A percentile compares a stretch with the other conserved stretches of the same genome.
These are phyloP conservation scores for Chlorocebus sabaeus DNA, from an alignment of 2,113 vertebrate genomes.

Conservation along the genomic window DNA sequence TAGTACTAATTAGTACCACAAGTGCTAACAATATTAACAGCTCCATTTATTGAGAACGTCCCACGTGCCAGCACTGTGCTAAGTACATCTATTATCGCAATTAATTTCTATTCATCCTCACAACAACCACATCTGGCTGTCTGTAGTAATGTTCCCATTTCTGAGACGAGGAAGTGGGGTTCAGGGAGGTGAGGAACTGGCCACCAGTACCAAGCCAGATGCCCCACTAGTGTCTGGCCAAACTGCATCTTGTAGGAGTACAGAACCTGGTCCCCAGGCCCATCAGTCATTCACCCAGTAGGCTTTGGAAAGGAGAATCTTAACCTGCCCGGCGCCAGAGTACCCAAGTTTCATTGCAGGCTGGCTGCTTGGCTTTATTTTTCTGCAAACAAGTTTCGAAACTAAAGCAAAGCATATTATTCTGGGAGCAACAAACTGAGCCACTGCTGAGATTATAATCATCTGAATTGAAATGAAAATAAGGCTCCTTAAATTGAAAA, in stretches of 20 bases:
- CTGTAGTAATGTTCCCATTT: neutral
- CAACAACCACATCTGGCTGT: neutral
- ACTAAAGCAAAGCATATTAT: constrained; percentile 51
- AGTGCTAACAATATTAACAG: constrained; percentile 18
- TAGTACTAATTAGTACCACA: constrained; percentile 22
- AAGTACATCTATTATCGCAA: neutral
- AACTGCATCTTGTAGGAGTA: fast-evolving
- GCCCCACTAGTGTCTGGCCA: fast-evolving
- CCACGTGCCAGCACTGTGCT: neutral
- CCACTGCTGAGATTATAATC: constrained; percentile 41
- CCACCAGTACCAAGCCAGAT: neutral
- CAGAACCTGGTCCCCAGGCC: neutral
- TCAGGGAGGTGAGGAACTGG: too few relatives aligned
- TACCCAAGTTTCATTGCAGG: neutral
- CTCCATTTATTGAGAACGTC: neutral
- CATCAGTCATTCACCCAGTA: neutral
- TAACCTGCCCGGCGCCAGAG: neutral
- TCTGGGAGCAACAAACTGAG: constrained; percentile 53
- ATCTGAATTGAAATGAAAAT: constrained; percentile 8
- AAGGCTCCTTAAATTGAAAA: constrained; percentile 56
- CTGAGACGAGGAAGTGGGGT: neutral
- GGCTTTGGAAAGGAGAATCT: neutral
- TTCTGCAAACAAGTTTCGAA: constrained; percentile 60
- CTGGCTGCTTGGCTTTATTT: constrained; percentile 30
- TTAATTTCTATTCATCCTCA: neutral